These are phyloP conservation scores for Ursus arctos DNA, from an alignment of 2,113 vertebrate genomes.

Conservation along the genomic window DNA sequence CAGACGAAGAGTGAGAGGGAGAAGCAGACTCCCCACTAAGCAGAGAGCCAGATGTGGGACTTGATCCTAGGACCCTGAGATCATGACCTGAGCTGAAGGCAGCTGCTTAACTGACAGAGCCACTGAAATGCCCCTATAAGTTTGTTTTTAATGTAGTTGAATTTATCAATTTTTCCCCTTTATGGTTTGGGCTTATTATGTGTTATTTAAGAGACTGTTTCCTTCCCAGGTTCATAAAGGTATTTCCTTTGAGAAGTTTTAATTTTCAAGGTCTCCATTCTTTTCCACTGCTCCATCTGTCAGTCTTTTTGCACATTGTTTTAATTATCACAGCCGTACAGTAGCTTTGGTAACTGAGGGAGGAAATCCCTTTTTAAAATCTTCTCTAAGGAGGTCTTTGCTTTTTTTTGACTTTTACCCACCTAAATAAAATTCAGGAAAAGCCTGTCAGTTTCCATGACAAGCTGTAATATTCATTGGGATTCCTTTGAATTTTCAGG, in stretches of 20 bases:
- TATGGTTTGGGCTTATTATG: not conserved
- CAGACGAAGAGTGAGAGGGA: too few relatives aligned
- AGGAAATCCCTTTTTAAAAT: not conserved
- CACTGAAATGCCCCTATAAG: not conserved
- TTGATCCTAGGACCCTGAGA: too few relatives aligned
- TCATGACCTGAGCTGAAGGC: too few relatives aligned
- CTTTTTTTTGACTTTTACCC: not conserved
- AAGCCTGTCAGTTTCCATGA: not conserved
- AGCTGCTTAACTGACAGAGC: too few relatives aligned
- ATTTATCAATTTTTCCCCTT: not conserved
- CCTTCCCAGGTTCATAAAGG: not conserved
- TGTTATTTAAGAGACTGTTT: conserved; percentile 35
- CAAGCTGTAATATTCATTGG: not conserved
- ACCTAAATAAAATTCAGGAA: conserved; percentile 4
- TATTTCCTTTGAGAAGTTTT: not conserved
- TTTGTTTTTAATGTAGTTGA: conserved; percentile 20
- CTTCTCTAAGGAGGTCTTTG: not conserved
- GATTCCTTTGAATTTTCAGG: not conserved
- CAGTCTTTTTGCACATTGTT: not conserved
- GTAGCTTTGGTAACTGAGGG: not conserved
- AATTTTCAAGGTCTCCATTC: not conserved
- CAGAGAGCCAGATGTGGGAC: too few relatives aligned
- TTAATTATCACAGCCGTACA: not conserved
- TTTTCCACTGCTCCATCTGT: not conserved
- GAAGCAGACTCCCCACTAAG: too few relatives aligned